Evolutionary conservation across 92 coral and sea anemone genomes (phyloP).

Genomic region (Actinernus sp.): DNA sequence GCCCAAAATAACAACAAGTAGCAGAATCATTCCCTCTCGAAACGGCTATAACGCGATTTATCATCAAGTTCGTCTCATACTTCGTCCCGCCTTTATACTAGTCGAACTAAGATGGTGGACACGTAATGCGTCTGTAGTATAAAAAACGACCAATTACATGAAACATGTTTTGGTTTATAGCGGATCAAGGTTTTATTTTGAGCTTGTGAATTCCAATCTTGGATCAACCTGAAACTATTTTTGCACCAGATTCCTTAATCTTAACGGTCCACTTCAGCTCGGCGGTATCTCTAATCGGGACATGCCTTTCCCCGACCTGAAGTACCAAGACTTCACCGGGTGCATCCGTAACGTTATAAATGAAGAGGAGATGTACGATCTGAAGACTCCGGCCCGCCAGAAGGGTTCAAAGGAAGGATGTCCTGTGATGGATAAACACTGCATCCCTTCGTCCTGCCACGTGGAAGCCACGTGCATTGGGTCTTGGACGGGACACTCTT

Average conservation of each 20-base stretch:
- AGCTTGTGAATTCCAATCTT: too few species aligned
- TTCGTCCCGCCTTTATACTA: too few species aligned
- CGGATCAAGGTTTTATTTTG: background rate
- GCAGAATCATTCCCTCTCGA: too few species aligned
- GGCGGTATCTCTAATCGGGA: constrained; percentile 79
- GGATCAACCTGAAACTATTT: background rate
- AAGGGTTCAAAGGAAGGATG: constrained; percentile 84
- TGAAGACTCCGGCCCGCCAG: constrained; percentile 64
- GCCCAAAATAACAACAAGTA: too few species aligned
- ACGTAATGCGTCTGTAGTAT: too few species aligned
- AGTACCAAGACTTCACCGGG: constrained; percentile 66
- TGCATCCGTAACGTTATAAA: constrained; percentile 90
- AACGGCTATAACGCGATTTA: too few species aligned
- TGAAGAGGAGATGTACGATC: constrained; percentile 76
- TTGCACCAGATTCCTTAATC: constrained; percentile 67
- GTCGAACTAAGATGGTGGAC: too few species aligned
- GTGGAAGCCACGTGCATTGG: constrained; percentile 77
- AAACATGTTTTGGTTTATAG: background rate
- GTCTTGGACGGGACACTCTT: constrained; percentile 78
- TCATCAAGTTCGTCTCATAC: too few species aligned
- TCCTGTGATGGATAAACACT: constrained; percentile 86
- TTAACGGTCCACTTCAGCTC: constrained; percentile 84
- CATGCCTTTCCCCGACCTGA: constrained; percentile 69
- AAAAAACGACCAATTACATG: too few species aligned
- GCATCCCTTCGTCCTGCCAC: constrained; percentile 71